Percentiles rank a stretch among this genome's conserved stretches.
phyloP scores from a whole-genome alignment of 2,797 vertebrate genomes.

The Sebastes flavidus region DNA sequence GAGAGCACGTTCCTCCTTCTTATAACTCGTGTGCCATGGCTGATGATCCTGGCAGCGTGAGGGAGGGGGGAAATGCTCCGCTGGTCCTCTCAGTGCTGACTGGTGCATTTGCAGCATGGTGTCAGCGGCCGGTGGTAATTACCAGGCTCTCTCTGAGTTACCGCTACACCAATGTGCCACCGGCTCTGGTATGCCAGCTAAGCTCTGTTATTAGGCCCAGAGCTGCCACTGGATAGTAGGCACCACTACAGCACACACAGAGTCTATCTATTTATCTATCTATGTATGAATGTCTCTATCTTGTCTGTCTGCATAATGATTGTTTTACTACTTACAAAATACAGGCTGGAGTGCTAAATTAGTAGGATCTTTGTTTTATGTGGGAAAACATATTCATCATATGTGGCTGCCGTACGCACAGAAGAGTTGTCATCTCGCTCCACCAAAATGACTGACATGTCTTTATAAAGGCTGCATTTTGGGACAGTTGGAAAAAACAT shows the following conservation, averaged over 20 bases:
- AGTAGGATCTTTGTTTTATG: slow-evolving; percentile 28
- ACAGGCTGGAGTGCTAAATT: slow-evolving; percentile 38
- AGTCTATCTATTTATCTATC: not conserved
- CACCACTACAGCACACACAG: slow-evolving; percentile 32
- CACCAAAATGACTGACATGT: slow-evolving; percentile 1
- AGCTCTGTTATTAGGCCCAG: slow-evolving; percentile 74
- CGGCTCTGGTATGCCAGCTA: slow-evolving; percentile 75
- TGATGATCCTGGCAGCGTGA: slow-evolving; percentile 34
- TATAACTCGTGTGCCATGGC: not conserved
- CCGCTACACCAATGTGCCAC: slow-evolving; percentile 66
- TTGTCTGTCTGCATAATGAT: slow-evolving; percentile 5
- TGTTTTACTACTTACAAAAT: slow-evolving; percentile 24
- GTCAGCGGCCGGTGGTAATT: slow-evolving; percentile 74
- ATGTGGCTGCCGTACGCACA: slow-evolving; percentile 19
- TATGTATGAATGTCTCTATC: not conserved
- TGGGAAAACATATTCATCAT: slow-evolving; percentile 23
- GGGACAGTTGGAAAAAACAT: slow-evolving; percentile 14
- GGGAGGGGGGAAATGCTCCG: slow-evolving; percentile 17
- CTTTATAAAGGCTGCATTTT: slow-evolving; percentile 21
- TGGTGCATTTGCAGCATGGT: slow-evolving; percentile 74
- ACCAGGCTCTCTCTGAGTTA: slow-evolving; percentile 72
- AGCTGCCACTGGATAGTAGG: slow-evolving; percentile 60
- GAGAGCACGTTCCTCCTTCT: not conserved
- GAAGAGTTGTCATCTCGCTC: slow-evolving; percentile 16
- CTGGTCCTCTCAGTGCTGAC: slow-evolving; percentile 52